Base-by-base conservation (phyloP, 2,113 vertebrate species). In the Siniperca knerii region DNA sequence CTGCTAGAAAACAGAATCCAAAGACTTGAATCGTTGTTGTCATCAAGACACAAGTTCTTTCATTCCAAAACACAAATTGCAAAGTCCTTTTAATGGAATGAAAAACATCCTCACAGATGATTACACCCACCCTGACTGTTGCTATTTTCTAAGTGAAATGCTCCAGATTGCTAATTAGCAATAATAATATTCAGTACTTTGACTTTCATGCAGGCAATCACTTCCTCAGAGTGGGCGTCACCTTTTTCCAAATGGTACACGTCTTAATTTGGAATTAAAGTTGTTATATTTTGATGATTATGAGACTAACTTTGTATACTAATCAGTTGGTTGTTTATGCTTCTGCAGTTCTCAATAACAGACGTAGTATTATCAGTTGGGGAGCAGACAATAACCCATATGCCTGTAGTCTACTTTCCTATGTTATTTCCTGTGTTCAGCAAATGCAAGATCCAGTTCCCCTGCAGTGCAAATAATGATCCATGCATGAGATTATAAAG, bases 401-500 rank as follows among this genome's bases (percentile, higher is more conserved):
- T 54, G 21, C 13, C 66, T 46, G 21, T 13, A 4, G 62, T 46
- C 11, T 37, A 10, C 29, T 13, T 16, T 54, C 8, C 4, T 23
- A 15, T 73, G n/a, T 61, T 44, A 21, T 50, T 64, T 54, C 50
- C 33, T 40, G 2, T 33, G 23, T 62, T 79, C 61, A 77, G 57
- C 42, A 82, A 79, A 48, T 15, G 4, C 37, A 80, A 79, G 77
- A 37, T 2, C 1, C 13, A 21, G 54, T 40, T 44, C 42, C 23
- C 66, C 62, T 3, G n/a, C 50, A 55, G 75, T 72, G 60, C 71
- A 81, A 64, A 83, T 71, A 80, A 55, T 76, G 71, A 87, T 79
- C 72, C 21, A 52, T 61, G 75, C 62, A 61, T 79, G 74, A 85
- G 66, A 48, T 71, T 62, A 57, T 87, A 44, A 83, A 89, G 83